Percentiles rank a stretch among this genome's conserved stretches.
Evolutionary conservation across 2,113 vertebrate genomes (phyloP).

Genomic region (Actenoides hombroni): DNA sequence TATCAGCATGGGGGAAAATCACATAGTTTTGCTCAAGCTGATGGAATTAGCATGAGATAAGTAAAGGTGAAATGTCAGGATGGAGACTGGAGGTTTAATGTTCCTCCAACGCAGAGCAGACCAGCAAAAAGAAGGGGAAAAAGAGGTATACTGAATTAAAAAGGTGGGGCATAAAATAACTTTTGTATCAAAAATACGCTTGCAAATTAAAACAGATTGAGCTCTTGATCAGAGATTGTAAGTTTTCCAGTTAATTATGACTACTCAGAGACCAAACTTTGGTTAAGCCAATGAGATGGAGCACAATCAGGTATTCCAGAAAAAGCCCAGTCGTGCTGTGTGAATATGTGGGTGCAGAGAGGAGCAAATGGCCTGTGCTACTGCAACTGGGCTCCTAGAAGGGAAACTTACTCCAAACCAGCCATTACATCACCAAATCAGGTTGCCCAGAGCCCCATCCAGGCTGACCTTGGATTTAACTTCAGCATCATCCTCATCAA

Average conservation of each 20-base stretch:
- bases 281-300: neutral
- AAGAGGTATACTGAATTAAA: neutral
- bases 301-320: neutral
- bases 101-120: neutral
- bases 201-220: neutral
- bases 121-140: neutral
- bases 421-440: neutral
- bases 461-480: neutral
- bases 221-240: neutral
- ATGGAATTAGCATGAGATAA: slow-evolving; percentile 16
- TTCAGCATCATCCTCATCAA: neutral
- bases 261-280: neutral
- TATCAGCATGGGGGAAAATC: neutral
- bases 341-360: neutral
- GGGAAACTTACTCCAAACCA: neutral
- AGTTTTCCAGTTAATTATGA: neutral
- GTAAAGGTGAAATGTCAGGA: slow-evolving; percentile 11
- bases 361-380: fast-evolving
- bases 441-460: fast-evolving
- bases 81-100: neutral
- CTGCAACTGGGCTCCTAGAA: neutral
- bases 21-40: neutral
- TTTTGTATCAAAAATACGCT: neutral
- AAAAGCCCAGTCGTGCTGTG: neutral
- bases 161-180: neutral